phyloP scores from a whole-genome alignment of 92 coral and sea anemone species.

The Chrysogorgia sp. region DNA sequence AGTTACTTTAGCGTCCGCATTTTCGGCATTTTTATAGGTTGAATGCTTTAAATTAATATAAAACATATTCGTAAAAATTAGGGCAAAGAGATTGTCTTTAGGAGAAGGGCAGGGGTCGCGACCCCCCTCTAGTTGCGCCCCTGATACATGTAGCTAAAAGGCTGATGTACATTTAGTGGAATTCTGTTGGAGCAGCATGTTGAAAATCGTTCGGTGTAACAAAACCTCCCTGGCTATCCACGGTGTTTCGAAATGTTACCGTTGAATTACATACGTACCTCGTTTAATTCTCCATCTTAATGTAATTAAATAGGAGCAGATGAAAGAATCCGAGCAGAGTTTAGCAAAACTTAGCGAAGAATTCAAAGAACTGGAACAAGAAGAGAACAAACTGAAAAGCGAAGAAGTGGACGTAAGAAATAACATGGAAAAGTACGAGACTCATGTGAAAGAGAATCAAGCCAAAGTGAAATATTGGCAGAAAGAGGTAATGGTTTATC shows the following conservation, averaged over 20 bases:
- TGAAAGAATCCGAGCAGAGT: constrained; percentile 70
- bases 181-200: too few relatives aligned
- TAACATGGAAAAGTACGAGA: constrained; percentile 84
- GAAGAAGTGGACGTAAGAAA: constrained; percentile 94
- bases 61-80: too few relatives aligned
- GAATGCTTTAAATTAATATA: too few relatives aligned
- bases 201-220: too few relatives aligned
- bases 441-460: constrained; percentile 78
- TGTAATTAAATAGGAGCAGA: constrained; percentile 62
- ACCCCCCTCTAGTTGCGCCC: too few relatives aligned
- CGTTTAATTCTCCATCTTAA: constrained; percentile 1
- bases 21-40: too few relatives aligned
- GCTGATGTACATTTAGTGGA: too few relatives aligned
- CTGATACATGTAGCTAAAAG: too few relatives aligned
- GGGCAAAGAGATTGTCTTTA: too few relatives aligned
- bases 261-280: neutral
- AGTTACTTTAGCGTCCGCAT: too few relatives aligned
- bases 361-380: constrained; percentile 68
- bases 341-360: constrained; percentile 61
- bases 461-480: constrained; percentile 88
- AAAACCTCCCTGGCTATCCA: too few relatives aligned
- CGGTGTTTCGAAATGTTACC: neutral
- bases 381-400: constrained; percentile 71
- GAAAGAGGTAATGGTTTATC: constrained; percentile 68
- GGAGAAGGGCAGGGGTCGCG: too few relatives aligned